A percentile compares a stretch with the other conserved stretches of the same genome.
These are phyloP conservation scores for Amazona guildingii DNA, from an alignment of 2,113 vertebrate species.

Conservation along the genomic window DNA sequence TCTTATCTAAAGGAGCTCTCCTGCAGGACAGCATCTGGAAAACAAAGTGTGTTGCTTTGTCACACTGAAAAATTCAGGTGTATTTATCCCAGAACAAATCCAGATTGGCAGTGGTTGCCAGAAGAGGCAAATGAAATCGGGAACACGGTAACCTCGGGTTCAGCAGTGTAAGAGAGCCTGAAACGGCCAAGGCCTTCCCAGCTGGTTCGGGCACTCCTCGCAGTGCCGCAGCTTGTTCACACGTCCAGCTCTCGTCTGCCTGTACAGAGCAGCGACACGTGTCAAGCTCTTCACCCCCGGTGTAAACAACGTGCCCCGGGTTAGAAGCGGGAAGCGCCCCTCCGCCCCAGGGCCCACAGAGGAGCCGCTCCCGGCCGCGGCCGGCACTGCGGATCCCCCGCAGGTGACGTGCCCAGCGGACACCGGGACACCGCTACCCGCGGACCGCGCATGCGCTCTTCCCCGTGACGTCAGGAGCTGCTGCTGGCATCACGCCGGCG, in stretches of 20 bases:
- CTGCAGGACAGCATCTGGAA: neutral
- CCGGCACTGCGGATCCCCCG: too few relatives aligned
- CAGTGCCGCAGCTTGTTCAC: neutral
- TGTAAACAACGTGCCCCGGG: too few relatives aligned
- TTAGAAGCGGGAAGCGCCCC: neutral
- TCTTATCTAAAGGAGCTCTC: neutral
- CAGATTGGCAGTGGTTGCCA: accelerated
- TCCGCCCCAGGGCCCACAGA: accelerated
- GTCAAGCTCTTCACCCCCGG: neutral
- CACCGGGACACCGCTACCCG: accelerated
- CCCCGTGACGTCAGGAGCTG: neutral
- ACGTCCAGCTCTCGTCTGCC: neutral
- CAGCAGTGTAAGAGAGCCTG: neutral
- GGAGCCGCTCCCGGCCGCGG: neutral
- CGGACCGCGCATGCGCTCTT: neutral
- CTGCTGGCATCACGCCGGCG: too few relatives aligned
- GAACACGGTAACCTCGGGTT: accelerated
- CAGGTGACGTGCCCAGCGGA: too few relatives aligned
- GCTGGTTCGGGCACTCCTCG: accelerated
- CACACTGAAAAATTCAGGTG: neutral
- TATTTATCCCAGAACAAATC: neutral
- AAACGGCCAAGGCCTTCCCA: neutral
- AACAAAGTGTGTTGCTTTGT: neutral
- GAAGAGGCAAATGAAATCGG: neutral
- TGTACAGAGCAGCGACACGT: accelerated